Evolutionary conservation across 2,797 vertebrate genomes (phyloP), one percentile per base, ranked within the genome.

Genomic region (Tenualosa ilisha): DNA sequence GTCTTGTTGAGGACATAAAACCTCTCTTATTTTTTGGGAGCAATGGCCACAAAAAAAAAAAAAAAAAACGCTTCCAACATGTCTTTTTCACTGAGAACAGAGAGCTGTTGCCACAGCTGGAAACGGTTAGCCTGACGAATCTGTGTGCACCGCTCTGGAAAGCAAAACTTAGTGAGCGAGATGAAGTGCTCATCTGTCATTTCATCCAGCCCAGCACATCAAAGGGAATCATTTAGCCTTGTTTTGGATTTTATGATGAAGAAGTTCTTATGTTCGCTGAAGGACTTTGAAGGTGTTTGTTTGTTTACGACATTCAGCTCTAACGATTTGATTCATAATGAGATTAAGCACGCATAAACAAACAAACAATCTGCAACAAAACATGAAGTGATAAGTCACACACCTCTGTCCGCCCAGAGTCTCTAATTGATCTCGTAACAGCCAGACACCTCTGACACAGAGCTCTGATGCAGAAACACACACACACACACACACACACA

Each of bases 271-370:
- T 5, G 15, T 7, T 15, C 5, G 31, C 68, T 37, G 24, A 75
- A 75, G 31, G 68, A 75, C 68, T 75, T 75, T 75, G 68, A 75
- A 75, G 68, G 68, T 59, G 56, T 59, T 75, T 75, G 68, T 75
- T 75, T 75, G 68, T 75, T 40, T 75, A 75, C 13, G 13, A 40
- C 37, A 75, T 43, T 15, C 31, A 7, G 31, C 37, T 37, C 12
- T 15, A 40, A 40, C 68, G 13, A 4, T 75, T 75, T 75, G 68
- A 75, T 75, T 75, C 68, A 43, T 75, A 37, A 40, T 75, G 68
- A 40, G 11, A 75, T 75, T 75, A 75, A 75, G 68, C 56, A 20
- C 31, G 12, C 31, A 75, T 22, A 59, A 22, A 20, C 54, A 56
- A n/a, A 59, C 54, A 72, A 72, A 72, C 65, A 72, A 72, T 72